Conservation (phyloP, 1,140 invertebrate species). For the Metopolophium dirhodum region DNA sequence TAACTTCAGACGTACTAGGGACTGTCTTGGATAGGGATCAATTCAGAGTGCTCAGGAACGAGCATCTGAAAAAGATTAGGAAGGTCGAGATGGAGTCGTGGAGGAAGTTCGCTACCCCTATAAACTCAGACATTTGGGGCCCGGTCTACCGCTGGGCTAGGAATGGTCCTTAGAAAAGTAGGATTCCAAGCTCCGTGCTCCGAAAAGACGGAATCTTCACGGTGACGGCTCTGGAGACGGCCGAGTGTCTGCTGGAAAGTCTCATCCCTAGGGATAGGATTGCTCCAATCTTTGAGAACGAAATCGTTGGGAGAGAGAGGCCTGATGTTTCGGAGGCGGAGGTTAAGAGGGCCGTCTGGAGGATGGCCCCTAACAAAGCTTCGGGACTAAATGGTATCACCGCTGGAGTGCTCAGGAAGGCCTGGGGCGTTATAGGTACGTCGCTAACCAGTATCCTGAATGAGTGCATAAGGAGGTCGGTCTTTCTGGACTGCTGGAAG, state of each 20-base stretch:
- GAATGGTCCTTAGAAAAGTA: neutral
- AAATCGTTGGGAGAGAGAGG: neutral
- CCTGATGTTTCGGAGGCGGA: neutral
- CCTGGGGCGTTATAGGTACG: neutral
- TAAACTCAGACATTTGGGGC: neutral
- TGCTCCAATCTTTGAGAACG: neutral
- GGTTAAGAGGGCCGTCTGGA: neutral
- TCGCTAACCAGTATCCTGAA: neutral
- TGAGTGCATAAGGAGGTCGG: neutral
- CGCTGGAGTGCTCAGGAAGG: neutral
- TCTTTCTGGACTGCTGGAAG: neutral
- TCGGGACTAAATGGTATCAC: slow-evolving; percentile 14
- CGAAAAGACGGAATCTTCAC: neutral
- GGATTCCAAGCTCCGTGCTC: neutral
- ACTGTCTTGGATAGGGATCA: neutral
- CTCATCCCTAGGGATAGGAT: neutral
- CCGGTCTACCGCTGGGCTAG: neutral
- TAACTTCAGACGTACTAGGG: neutral
- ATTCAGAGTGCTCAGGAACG: neutral
- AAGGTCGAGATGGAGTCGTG: neutral
- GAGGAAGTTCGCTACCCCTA: neutral
- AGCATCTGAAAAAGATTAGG: neutral
- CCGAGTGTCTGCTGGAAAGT: neutral
- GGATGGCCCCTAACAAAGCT: slow-evolving; percentile 26
- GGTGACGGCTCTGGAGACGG: neutral